Evolutionary conservation across 1,140 invertebrate genomes (phyloP).

Genomic region (Bactericera cockerelli): DNA sequence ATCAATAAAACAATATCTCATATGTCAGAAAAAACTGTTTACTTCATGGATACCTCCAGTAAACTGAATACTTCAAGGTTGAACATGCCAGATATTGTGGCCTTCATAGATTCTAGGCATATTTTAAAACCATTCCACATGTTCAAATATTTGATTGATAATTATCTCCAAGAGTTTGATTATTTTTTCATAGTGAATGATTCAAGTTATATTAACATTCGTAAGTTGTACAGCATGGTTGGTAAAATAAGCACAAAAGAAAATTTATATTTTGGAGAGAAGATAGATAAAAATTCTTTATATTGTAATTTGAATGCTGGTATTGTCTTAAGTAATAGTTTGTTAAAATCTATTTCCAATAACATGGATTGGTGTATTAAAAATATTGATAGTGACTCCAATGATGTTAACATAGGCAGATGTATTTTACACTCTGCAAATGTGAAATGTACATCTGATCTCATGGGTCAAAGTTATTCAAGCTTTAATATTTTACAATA

Average conservation of each 20-base stretch:
- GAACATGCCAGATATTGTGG: conserved; percentile 53
- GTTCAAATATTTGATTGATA: conserved; percentile 76
- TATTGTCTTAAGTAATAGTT: conserved; percentile 56
- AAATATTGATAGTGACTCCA: conserved; percentile 57
- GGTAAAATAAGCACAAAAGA: conserved; percentile 63
- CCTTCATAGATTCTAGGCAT: conserved; percentile 58
- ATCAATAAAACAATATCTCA: conserved; percentile 65
- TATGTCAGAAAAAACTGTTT: conserved; percentile 59
- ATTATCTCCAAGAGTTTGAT: conserved; percentile 74
- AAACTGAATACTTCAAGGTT: conserved; percentile 41
- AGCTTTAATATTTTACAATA: conserved; percentile 13
- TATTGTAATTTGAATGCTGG: conserved; percentile 49
- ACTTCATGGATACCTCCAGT: conserved; percentile 54
- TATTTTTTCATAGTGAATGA: conserved; percentile 79
- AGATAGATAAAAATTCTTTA: conserved; percentile 29
- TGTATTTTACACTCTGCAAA: conserved; percentile 57
- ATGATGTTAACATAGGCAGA: conserved; percentile 65
- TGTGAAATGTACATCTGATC: conserved; percentile 35
- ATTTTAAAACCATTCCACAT: conserved; percentile 64
- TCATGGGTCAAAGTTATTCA: conserved; percentile 13
- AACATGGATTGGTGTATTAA: conserved; percentile 73
- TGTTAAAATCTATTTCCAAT: conserved; percentile 50
- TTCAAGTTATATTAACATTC: conserved; percentile 58
- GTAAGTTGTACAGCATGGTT: conserved; percentile 47
- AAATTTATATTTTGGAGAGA: conserved; percentile 58